Percentiles rank a stretch among this genome's conserved stretches.
These are phyloP conservation scores for Beroe ovata DNA, from an alignment of 37 sponge, comb jelly and placozoan genomes.

Conservation along the genomic window DNA sequence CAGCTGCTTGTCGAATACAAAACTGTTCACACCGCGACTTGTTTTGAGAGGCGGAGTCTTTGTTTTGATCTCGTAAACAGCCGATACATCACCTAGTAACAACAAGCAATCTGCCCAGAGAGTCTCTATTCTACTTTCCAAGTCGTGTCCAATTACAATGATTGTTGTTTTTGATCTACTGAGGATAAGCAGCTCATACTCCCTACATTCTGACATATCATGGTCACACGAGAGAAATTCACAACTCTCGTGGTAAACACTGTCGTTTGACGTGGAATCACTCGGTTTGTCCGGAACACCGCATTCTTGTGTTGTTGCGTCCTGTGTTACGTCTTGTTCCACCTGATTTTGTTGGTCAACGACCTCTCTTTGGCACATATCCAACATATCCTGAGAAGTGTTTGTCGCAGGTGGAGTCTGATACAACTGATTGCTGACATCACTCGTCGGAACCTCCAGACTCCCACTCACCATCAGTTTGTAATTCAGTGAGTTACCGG, in stretches of 20 bases:
- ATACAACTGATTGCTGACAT: too few relatives aligned
- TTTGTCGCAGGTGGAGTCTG: background rate
- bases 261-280: constrained; percentile 25
- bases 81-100: constrained; percentile 34
- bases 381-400: background rate
- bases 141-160: background rate
- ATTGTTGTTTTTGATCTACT: constrained; percentile 1
- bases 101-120: background rate
- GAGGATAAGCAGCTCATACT: constrained; percentile 28
- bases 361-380: background rate
- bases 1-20: constrained; percentile 1
- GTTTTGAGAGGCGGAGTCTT: background rate
- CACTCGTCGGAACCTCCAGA: background rate
- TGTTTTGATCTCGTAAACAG: background rate
- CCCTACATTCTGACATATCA: background rate
- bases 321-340: background rate
- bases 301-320: background rate
- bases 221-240: background rate
- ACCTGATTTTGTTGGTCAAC: background rate
- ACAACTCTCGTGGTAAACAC: background rate
- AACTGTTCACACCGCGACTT: constrained; percentile 25
- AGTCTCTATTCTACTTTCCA: background rate
- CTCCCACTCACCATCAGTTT: background rate
- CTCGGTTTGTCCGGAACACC: constrained; percentile 1
- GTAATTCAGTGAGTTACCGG: constrained; percentile 56